Evolutionary conservation across 35 echinoderm and acorn worm genomes (phyloP), one percentile per base, ranked within the genome.

Genomic region (Anneissia japonica): DNA sequence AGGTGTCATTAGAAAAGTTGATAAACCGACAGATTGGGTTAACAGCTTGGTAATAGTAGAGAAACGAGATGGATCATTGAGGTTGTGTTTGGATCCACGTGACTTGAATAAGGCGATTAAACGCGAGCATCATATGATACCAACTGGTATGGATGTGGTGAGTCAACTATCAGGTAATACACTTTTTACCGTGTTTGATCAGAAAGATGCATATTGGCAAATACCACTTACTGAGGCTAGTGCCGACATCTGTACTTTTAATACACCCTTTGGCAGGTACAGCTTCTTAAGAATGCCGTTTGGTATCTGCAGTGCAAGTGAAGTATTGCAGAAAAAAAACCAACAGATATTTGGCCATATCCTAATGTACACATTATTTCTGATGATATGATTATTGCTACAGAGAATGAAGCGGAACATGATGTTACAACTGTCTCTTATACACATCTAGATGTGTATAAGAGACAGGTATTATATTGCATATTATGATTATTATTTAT

Each of bases 61-160:
- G 73, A 90, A 84, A 89, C 78, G 46, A 10, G 51, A 89, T 75
- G 39, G 35, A 74, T 84, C 74, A 30, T 75, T 95, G 37, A 95
- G 89, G 74, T 35, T 95, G 34, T 95, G 89, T 77, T 38, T 95
- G 7, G 89, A 95, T 73, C 93, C 93, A 0, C 84, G 86, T 32
- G 81, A 94, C 30, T 73, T 94, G 34, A 91, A 95, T 74, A 32
- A 95, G 46, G 88, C 85, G 13, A 85, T 95, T 13, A 91, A 88
- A 76, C 34, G 89, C 23, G 88, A 95, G 78, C 89, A 91, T 82
- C 87, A 85, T 86, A 78, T 87, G 35, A 86, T 91, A 34, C 93
- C 84, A 72, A 76, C 85, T 26, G 46, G 91, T 31, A 81, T 88
- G 30, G 89, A 91, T 32, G 79, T 83, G 1, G 19, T 64, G 6